These are phyloP conservation scores for Syrmaticus mikado DNA, from an alignment of 2,113 vertebrate genomes.

Conservation along the genomic window DNA sequence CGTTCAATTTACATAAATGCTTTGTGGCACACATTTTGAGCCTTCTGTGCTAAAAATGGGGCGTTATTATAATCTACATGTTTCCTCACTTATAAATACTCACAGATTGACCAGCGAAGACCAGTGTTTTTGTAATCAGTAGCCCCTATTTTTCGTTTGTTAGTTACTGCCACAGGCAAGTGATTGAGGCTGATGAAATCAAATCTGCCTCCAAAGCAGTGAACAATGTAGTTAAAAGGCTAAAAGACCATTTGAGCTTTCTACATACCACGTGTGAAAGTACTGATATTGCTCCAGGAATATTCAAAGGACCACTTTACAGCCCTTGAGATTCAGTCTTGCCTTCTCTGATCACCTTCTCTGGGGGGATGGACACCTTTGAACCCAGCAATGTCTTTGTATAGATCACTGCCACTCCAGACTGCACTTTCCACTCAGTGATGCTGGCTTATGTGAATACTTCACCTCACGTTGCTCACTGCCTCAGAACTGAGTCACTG, in stretches of 20 bases:
- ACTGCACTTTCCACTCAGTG: background rate
- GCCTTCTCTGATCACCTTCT: background rate
- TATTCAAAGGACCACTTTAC: background rate
- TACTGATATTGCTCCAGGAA: background rate
- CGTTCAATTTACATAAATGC: constrained; percentile 30
- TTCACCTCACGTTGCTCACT: background rate
- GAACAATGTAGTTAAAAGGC: background rate
- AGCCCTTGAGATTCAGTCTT: background rate
- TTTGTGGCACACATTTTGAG: background rate
- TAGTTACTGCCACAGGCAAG: constrained; percentile 19
- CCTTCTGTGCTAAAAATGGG: constrained; percentile 3
- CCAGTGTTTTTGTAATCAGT: constrained; percentile 24
- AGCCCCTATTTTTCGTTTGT: constrained; percentile 22
- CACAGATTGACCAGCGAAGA: background rate
- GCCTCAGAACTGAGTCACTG: background rate
- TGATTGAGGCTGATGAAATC: constrained; percentile 31
- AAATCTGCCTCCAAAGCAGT: background rate
- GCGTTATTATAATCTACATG: background rate
- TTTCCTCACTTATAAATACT: constrained; percentile 6
- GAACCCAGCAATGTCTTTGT: background rate
- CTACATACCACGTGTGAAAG: background rate
- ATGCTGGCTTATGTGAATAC: background rate
- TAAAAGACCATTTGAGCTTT: background rate
- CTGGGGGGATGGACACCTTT: background rate
- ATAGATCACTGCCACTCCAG: background rate